Conservation (phyloP, 2,113 vertebrate species). For the Erpornis zantholeuca region DNA sequence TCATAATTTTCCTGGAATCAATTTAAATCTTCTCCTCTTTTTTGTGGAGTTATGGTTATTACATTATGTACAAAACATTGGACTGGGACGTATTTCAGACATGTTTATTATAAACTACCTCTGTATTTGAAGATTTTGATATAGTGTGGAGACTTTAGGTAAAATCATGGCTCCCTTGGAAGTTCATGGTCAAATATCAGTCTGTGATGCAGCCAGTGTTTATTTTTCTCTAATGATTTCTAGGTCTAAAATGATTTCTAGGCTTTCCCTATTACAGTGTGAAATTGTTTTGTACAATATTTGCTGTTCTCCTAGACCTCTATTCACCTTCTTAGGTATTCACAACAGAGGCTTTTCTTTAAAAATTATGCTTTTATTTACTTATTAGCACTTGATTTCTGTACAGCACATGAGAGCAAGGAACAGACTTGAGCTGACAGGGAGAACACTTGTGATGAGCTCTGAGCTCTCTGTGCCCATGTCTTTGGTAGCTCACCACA, state of each 20-base stretch:
- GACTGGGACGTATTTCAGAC: not conserved
- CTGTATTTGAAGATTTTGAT: not conserved
- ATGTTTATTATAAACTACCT: not conserved
- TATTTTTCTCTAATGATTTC: not conserved
- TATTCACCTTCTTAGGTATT: not conserved
- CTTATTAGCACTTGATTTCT: not conserved
- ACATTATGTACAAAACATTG: not conserved
- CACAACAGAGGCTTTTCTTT: not conserved
- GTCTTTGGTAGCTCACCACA: not conserved
- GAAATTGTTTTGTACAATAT: not conserved
- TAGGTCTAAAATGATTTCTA: not conserved
- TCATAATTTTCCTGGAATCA: not conserved
- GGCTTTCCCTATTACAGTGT: not conserved
- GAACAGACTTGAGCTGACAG: not conserved
- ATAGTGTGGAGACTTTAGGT: not conserved
- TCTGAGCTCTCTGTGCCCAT: not conserved
- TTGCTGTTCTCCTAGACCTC: not conserved
- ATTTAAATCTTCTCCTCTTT: not conserved
- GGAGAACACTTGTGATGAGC: not conserved
- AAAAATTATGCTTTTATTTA: not conserved
- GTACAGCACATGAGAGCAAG: not conserved
- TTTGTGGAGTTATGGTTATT: not conserved
- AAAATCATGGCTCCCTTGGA: not conserved
- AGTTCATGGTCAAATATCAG: not conserved
- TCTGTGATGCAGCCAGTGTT: not conserved